phyloP scores from a whole-genome alignment of 2,113 vertebrate genomes.

The Aptenodytes patagonicus region DNA sequence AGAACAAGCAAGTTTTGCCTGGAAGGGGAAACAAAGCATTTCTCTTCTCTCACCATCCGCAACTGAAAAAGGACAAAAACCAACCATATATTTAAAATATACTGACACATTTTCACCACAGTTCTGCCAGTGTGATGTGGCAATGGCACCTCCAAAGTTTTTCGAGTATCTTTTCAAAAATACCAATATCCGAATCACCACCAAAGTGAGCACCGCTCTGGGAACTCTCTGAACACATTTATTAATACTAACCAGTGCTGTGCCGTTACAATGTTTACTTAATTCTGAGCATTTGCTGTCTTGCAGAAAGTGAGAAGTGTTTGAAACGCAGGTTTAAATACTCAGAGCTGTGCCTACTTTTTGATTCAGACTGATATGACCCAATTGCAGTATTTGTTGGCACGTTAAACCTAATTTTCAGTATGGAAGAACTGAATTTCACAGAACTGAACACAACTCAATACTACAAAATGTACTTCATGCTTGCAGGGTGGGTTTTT shows the following conservation, averaged over 20 bases:
- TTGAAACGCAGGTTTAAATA: not conserved
- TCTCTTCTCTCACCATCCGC: not conserved
- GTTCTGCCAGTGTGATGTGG: not conserved
- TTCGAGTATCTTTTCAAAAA: not conserved
- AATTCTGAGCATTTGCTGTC: not conserved
- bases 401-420: not conserved
- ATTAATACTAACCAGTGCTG: not conserved
- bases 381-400: not conserved
- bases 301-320: not conserved
- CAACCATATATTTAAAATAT: not conserved
- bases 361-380: not conserved
- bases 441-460: not conserved
- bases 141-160: not conserved
- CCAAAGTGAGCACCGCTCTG: not conserved
- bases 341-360: not conserved
- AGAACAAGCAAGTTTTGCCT: not conserved
- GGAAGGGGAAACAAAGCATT: not conserved
- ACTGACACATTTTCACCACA: not conserved
- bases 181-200: not conserved
- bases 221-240: not conserved
- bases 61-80: not conserved
- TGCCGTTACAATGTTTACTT: not conserved
- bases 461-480: not conserved
- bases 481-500: not conserved
- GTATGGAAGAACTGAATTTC: not conserved